A percentile compares a stretch with the other conserved stretches of the same genome.
Evolutionary conservation across 1,140 invertebrate genomes (phyloP).

Genomic region (Nasonia vitripennis): DNA sequence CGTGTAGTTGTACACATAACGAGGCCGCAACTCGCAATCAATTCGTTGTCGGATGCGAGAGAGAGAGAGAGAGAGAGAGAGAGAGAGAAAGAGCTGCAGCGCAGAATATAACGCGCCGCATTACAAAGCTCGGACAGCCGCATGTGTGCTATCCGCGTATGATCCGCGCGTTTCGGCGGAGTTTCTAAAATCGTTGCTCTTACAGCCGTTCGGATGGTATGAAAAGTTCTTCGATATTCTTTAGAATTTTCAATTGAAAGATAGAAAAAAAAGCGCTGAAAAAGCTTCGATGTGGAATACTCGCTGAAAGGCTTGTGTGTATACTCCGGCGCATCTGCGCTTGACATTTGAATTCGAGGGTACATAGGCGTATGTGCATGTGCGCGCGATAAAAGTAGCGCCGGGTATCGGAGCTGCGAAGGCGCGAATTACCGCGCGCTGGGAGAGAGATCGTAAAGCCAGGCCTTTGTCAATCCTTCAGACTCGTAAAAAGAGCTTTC

Average conservation of each 20-base stretch:
- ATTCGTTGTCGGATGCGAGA: constrained; percentile 9
- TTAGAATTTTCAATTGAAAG: too few species aligned
- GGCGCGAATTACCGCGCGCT: background rate
- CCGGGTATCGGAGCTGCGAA: background rate
- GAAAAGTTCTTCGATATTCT: too few species aligned
- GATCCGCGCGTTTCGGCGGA: too few species aligned
- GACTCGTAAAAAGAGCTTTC: background rate
- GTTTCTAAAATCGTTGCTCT: too few species aligned
- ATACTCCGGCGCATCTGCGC: too few species aligned
- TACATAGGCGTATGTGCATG: background rate
- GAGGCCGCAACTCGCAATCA: background rate
- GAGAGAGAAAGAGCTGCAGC: background rate
- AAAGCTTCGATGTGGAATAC: too few species aligned
- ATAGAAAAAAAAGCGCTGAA: too few species aligned
- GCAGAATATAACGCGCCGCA: background rate
- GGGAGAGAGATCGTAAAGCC: background rate
- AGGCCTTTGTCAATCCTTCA: background rate
- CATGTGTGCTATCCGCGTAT: too few species aligned
- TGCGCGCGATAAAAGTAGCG: background rate
- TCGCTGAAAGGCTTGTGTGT: too few species aligned
- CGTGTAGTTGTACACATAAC: background rate
- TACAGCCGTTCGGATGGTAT: too few species aligned
- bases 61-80: background rate
- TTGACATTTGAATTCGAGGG: background rate
- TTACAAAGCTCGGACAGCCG: background rate